A percentile compares a stretch with the other conserved stretches of the same genome.
phyloP scores from a whole-genome alignment of 2,888 invertebrate species.

The Cephus pygmeus region DNA sequence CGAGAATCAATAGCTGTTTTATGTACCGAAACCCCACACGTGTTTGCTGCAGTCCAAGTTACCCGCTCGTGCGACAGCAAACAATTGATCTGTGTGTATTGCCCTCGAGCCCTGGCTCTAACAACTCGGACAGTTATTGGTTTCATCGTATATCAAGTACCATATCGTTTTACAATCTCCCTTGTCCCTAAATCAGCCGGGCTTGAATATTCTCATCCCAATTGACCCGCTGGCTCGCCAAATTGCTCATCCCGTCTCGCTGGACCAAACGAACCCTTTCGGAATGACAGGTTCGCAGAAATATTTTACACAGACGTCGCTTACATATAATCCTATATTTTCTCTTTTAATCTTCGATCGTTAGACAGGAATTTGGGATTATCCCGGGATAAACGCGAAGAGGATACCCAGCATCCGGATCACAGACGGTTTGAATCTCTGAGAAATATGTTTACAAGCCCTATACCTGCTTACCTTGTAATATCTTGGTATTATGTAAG shows the following conservation, averaged over 20 bases:
- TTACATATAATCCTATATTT: neutral
- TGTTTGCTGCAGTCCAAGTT: conserved; percentile 10
- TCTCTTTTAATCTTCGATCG: neutral
- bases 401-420: neutral
- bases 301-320: neutral
- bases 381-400: neutral
- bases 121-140: conserved; percentile 15
- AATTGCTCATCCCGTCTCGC: neutral
- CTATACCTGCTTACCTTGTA: neutral
- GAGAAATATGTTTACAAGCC: neutral
- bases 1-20: conserved; percentile 17
- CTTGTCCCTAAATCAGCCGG: neutral
- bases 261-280: neutral
- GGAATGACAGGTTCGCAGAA: neutral
- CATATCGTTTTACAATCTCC: conserved; percentile 18
- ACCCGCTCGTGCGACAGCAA: conserved; percentile 17
- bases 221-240: neutral
- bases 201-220: conserved; percentile 7
- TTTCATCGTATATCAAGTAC: conserved; percentile 10
- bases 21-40: conserved; percentile 5
- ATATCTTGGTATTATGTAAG: neutral
- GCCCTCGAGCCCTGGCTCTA: conserved; percentile 13
- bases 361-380: neutral
- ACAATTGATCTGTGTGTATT: conserved; percentile 12
- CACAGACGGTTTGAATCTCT: neutral